Base-by-base conservation (phyloP, 2,797 vertebrate species). In the Cossypha polioptera region DNA sequence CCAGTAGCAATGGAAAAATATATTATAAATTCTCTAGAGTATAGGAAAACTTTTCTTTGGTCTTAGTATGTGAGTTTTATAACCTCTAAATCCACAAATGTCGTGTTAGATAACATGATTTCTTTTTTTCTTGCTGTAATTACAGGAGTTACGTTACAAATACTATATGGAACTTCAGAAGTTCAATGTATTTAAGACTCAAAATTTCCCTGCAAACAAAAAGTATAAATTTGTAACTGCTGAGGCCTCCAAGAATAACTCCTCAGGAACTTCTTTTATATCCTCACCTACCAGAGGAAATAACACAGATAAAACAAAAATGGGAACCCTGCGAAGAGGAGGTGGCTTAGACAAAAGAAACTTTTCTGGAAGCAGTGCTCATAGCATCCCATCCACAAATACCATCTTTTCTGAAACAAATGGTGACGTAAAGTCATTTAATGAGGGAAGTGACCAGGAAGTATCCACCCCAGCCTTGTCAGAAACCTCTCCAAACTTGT, bases 111-210 rank as follows among this genome's bases (percentile, higher is more conserved):
- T 81, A 93, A 76, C 2, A 2, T 13, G 45, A 16, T 62, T 19
- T 45, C 24, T 42, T 42, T 50, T 33, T 36, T 31, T 92, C 15
- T 75, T 77, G 10, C 80, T 95, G 45, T 77, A 25, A 80, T 94
- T 97, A 35, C 62, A 98, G 97, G 97, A 98, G 68, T 68, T 97
- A 17, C 97, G 97, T 76, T 96, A 96, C 68, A 96, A 95, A 66
- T 94, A 97, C 78, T 98, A 97, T 26, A 71, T 94, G 73, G 91
- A 92, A 65, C 45, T 4, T 80, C 86, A 77, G 84, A 92, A 95
- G 66, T 7, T 50, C 19, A 24, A 13, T 53, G 61, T 78, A 15
- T 78, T 91, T n/a, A 95, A 96, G 77, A 42, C n/a, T 42, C 84
- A 92, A 13, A 68, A 58, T 61, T 82, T 89, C n/a, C 63, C 65